Evolutionary conservation across 2,888 invertebrate species (phyloP).

Genomic region (Drosophila seclusa): DNA sequence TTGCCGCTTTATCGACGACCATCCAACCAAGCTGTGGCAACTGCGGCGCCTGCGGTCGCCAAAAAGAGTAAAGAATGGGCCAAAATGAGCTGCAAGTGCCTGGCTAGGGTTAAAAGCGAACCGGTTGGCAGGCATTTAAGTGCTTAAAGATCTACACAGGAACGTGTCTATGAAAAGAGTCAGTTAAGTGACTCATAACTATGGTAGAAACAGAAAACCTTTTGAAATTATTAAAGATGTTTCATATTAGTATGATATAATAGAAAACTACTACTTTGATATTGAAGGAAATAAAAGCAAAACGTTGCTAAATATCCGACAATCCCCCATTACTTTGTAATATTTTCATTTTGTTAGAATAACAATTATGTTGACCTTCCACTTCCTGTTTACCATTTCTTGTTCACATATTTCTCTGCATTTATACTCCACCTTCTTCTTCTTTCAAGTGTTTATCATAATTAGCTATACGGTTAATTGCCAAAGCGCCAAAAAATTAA

Average conservation of each 20-base stretch:
- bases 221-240: slow-evolving; percentile 45
- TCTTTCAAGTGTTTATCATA: slow-evolving; percentile 73
- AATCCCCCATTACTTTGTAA: background rate
- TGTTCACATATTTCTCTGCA: slow-evolving; percentile 21
- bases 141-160: slow-evolving; percentile 14
- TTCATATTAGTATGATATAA: slow-evolving; percentile 18
- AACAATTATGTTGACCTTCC: slow-evolving; percentile 41
- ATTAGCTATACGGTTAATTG: slow-evolving; percentile 77
- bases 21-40: slow-evolving; percentile 30
- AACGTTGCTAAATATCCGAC: slow-evolving; percentile 5
- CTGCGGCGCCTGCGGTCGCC: slow-evolving; percentile 62
- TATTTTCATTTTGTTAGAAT: slow-evolving; percentile 3
- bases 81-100: slow-evolving; percentile 58
- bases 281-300: background rate
- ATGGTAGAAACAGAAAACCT: slow-evolving; percentile 34
- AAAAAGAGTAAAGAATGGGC: slow-evolving; percentile 68
- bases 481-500: slow-evolving; percentile 73
- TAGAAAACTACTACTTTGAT: background rate
- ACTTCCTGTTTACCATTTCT: slow-evolving; percentile 63
- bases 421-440: slow-evolving; percentile 27
- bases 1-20: slow-evolving; percentile 74
- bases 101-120: slow-evolving; percentile 51
- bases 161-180: slow-evolving; percentile 41
- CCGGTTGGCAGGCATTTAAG: slow-evolving; percentile 46
- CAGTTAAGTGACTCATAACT: slow-evolving; percentile 49